Percentiles rank a stretch among this genome's conserved stretches.
These are phyloP conservation scores for Pogonomyrmex barbatus DNA, from an alignment of 1,140 invertebrate genomes.

Conservation along the genomic window DNA sequence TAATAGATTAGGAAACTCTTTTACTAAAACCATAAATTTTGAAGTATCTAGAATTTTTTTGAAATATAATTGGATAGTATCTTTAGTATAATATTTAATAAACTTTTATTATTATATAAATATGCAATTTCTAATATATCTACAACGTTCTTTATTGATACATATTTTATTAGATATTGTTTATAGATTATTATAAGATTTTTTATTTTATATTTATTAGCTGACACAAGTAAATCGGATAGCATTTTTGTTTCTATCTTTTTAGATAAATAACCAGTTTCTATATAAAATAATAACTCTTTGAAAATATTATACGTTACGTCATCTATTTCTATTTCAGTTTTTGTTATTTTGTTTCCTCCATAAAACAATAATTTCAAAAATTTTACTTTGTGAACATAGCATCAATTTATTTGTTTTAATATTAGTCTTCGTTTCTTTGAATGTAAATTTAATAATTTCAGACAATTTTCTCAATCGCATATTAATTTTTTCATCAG, in stretches of 20 bases:
- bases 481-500: too few relatives aligned
- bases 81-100: background rate
- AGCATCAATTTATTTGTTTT: background rate
- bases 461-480: too few relatives aligned
- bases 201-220: background rate
- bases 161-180: background rate
- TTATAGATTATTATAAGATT: background rate
- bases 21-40: background rate
- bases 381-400: conserved; percentile 1
- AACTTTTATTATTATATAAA: background rate
- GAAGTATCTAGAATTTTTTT: background rate
- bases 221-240: background rate
- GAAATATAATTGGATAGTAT: background rate
- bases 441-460: background rate
- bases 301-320: background rate
- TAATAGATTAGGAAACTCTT: background rate
- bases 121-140: background rate
- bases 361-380: background rate
- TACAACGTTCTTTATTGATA: background rate
- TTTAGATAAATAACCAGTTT: background rate
- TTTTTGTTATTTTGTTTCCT: background rate
- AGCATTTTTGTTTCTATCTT: background rate
- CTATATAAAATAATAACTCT: background rate
- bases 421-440: background rate
- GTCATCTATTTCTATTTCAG: background rate